Evolutionary conservation across 2,888 invertebrate genomes (phyloP), one percentile per base, ranked within the genome.

Genomic region (Melolontha melolontha): DNA sequence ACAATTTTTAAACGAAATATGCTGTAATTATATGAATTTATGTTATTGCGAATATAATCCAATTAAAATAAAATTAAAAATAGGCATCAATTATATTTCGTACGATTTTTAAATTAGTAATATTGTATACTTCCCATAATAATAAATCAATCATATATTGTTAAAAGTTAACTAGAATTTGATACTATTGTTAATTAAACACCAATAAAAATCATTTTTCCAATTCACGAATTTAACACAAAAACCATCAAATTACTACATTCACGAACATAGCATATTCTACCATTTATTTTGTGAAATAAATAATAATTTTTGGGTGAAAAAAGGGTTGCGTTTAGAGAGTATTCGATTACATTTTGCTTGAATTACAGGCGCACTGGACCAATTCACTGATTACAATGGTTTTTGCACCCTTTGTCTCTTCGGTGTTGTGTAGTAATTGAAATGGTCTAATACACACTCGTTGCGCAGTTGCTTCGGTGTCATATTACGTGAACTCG

Each of bases 391-490:
- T 73, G 71, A 72, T 66, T 71, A 71, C 70, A 57, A 71, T 59
- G 67, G 66, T 70, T 73, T 73, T 72, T 72, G 72, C 72, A 67
- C 71, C 72, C 71, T 71, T 73, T 71, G 65, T 70, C 71, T 72
- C 69, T 72, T 67, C 66, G 69, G 22, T 44, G 59, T 59, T 59
- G 65, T 57, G 59, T 68, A 70, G 70, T 70, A 72, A 72, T 73
- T 73, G 71, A 68, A 73, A 76, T 74, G 76, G 76, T 75, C 75
- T 71, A 74, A 75, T 76, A 73, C 75, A 71, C 59, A 50, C 71
- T 72, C 74, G 73, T 75, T 77, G 75, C 76, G 74, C 75, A 75
- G 75, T 75, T 75, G 75, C 72, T 72, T 69, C 55, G 62, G 71
- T 75, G 75, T 77, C 76, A 52, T 63, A 63, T 77, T 77, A 74